Evolutionary conservation across 2,888 invertebrate genomes (phyloP), one percentile per base, ranked within the genome.

Genomic region (Tinea pellionella): DNA sequence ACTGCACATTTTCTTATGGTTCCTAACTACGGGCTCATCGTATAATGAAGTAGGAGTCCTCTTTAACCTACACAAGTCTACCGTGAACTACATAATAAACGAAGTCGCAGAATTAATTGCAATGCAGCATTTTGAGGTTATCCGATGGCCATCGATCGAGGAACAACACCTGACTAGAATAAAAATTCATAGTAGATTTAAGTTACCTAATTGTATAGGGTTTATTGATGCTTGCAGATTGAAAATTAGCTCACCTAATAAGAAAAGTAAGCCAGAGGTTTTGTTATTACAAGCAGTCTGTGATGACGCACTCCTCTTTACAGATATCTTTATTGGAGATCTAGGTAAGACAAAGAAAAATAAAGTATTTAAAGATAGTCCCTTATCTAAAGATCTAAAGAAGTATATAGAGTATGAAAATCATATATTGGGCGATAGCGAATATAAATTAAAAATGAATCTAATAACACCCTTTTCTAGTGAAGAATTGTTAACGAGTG

Each of bases 161-260:
- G 80, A 85, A 61, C 87, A 87, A 63, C 80, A 86, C 67, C 60
- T 84, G 0, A 85, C 84, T 18, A 80, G 83, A 64, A 69, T 81
- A 43, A 84, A 81, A 66, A 80, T 86, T 8, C 78, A 85, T 62
- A 82, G 77, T 61, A 68, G 74, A 61, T 78, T 75, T 63, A 78
- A 79, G 63, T 80, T 85, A 63, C 87, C 87, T 2, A 87, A 86
- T 62, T 86, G 87, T 72, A 77, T 86, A 24, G 87, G 87, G 6
- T 84, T 86, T 59, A 77, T 87, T 63, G 84, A 85, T 68, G 70
- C 77, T 9, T 84, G 80, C 63, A 66, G 75, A n/a, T 71, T 87
- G 4, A 80, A 75, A 73, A 69, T 85, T 47, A 78, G 78, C 0
- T 70, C 77, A 9, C 70, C 69, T 61, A 75, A 69, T 61, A 77